phyloP scores from a whole-genome alignment of 2,797 vertebrate genomes.

The Yasuhikotakia modesta region DNA sequence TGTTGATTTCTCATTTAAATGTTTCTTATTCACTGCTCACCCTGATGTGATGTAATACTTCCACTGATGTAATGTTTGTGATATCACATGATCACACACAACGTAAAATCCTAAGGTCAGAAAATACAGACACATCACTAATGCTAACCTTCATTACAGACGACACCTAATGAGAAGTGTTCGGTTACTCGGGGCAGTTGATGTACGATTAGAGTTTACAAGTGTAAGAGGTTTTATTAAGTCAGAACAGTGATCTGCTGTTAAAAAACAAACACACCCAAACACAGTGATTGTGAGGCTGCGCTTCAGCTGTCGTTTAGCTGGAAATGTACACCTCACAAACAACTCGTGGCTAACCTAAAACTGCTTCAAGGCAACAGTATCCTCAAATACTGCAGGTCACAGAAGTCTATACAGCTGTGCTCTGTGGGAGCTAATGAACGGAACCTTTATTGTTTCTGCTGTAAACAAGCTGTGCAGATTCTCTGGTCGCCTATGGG shows the following conservation, averaged over 20 bases:
- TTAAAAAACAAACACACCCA: conserved; percentile 1
- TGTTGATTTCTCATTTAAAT: neutral
- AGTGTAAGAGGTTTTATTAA: neutral
- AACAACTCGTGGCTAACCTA: neutral
- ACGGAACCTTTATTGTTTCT: no score
- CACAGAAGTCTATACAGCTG: no score
- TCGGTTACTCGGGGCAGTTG: neutral
- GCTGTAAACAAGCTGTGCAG: no score
- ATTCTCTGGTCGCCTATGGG: no score
- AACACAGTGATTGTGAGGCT: neutral
- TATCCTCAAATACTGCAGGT: neutral
- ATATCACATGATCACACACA: neutral
- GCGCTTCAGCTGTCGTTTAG: neutral
- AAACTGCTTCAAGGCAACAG: neutral
- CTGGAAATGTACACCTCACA: neutral
- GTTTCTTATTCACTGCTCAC: neutral
- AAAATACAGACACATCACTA: neutral
- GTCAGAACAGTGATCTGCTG: neutral
- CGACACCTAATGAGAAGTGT: no score
- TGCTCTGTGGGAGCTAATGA: no score
- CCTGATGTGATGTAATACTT: neutral
- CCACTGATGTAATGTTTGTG: neutral
- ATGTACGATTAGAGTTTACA: conserved; percentile 12
- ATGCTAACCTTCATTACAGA: neutral
- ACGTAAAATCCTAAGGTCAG: neutral